Conservation (phyloP, 2,797 vertebrate genomes). For the Oreochromis grahami region DNA sequence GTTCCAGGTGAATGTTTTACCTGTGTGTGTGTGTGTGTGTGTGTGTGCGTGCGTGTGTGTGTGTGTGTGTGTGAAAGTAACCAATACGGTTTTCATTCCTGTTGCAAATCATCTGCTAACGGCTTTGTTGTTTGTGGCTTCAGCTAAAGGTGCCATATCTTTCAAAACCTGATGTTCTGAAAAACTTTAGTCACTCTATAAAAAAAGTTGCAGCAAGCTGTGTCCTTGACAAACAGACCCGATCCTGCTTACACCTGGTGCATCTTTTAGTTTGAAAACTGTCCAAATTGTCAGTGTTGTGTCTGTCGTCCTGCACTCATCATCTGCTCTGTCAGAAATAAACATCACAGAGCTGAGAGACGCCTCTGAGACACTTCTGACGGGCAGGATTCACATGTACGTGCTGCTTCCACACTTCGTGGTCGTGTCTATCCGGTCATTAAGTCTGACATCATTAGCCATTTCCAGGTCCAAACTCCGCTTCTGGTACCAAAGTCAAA, state of each 20-base stretch:
- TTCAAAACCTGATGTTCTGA: neutral
- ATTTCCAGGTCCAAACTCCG: neutral
- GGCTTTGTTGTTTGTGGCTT: neutral
- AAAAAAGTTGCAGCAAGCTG: neutral
- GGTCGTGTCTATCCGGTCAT: neutral
- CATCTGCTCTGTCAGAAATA: neutral
- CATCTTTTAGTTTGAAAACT: neutral
- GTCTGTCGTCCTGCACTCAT: neutral
- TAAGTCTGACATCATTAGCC: neutral
- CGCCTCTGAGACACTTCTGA: neutral
- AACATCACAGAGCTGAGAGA: neutral
- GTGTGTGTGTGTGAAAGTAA: neutral
- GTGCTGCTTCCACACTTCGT: neutral
- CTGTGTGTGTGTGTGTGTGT: neutral
- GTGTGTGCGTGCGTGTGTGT: neutral
- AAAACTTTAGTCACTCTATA: neutral
- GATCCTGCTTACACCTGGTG: neutral
- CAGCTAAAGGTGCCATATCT: neutral
- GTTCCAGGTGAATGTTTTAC: neutral
- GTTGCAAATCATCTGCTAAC: neutral
- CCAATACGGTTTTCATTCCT: neutral
- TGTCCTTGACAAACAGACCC: neutral
- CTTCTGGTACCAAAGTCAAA: neutral
- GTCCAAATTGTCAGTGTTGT: neutral
- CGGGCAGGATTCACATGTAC: neutral